phyloP scores from a whole-genome alignment of 2,888 invertebrate genomes.

The Cecidostiba fungosa region DNA sequence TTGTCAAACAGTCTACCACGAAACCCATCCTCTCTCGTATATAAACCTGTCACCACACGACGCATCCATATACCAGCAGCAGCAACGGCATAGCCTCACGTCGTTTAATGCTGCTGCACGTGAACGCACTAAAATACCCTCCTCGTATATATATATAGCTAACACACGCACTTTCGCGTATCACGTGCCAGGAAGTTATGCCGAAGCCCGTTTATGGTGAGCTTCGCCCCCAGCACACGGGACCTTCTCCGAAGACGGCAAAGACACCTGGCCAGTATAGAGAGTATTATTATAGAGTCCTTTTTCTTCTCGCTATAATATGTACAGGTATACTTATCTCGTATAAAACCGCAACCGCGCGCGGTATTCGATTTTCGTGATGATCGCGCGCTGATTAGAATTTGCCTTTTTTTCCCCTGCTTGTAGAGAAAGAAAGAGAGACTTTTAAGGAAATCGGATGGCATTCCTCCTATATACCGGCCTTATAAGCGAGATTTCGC shows the following conservation, averaged over 20 bases:
- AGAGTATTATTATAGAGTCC: background rate
- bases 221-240: background rate
- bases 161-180: constrained; percentile 55
- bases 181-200: constrained; percentile 61
- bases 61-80: background rate
- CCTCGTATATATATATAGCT: background rate
- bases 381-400: constrained; percentile 48
- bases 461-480: background rate
- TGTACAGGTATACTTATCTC: background rate
- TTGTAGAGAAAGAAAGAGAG: background rate
- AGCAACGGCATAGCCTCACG: background rate
- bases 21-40: background rate
- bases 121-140: constrained; percentile 2
- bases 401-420: constrained; percentile 11
- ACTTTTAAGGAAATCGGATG: constrained; percentile 7
- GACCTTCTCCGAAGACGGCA: constrained; percentile 28
- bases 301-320: background rate
- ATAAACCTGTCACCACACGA: background rate
- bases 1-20: background rate
- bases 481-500: background rate
- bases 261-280: constrained; percentile 37
- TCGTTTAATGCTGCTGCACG: background rate
- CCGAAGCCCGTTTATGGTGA: constrained; percentile 57
- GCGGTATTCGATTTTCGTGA: constrained; percentile 36
- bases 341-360: constrained; percentile 36